Percentiles rank a stretch among this genome's conserved stretches.
phyloP scores from a whole-genome alignment of 2,888 invertebrate genomes.

The Melipona beecheii region DNA sequence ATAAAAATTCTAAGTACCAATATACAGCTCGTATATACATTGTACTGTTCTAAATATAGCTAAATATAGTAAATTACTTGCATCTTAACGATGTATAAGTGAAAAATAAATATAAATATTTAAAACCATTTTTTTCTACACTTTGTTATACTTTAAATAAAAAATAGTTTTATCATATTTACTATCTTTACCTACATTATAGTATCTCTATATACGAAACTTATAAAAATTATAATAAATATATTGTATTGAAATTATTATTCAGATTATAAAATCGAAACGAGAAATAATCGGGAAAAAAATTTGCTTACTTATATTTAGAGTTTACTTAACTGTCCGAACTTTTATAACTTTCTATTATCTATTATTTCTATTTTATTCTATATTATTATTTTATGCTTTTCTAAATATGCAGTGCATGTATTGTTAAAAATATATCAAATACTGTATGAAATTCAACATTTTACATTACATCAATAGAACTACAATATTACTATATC shows the following conservation, averaged over 20 bases:
- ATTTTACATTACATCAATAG: conserved; percentile 28
- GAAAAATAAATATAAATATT: conserved; percentile 15
- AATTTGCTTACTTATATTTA: conserved; percentile 1
- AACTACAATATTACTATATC: conserved; percentile 27
- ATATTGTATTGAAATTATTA: neutral
- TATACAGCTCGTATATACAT: conserved; percentile 11
- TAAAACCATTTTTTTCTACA: conserved; percentile 9
- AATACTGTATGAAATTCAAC: conserved; percentile 46
- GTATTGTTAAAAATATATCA: conserved; percentile 53
- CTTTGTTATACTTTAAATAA: conserved; percentile 9
- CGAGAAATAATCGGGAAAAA: neutral
- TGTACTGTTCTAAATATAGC: conserved; percentile 16
- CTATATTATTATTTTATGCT: conserved; percentile 19
- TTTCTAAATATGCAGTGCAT: conserved; percentile 20
- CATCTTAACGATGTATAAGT: conserved; percentile 15
- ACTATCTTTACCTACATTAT: neutral
- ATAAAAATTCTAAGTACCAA: conserved; percentile 15
- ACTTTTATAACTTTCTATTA: conserved; percentile 4
- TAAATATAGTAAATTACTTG: neutral
- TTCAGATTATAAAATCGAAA: neutral
- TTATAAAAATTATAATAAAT: neutral
- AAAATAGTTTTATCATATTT: neutral
- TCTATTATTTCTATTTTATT: neutral
- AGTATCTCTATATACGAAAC: neutral
- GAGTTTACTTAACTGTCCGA: conserved; percentile 3